A percentile compares a stretch with the other conserved stretches of the same genome.
Evolutionary conservation across 2,888 invertebrate species (phyloP).

Genomic region (Conus canariensis): DNA sequence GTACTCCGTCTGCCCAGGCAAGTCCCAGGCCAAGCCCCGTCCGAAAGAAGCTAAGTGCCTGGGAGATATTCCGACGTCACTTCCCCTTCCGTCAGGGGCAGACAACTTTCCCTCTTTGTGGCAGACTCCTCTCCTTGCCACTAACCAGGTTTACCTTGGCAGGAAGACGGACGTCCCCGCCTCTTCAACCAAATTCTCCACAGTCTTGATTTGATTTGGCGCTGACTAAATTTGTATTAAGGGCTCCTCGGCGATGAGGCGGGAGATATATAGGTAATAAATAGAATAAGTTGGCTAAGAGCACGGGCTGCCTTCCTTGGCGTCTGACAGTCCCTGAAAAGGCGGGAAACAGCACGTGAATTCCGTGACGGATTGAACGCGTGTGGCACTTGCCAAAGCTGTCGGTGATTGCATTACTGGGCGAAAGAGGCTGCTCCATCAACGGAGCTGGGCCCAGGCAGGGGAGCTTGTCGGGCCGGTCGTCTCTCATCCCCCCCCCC

Average conservation of each 20-base stretch:
- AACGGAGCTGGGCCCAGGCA: neutral
- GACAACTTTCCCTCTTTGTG: conserved; percentile 31
- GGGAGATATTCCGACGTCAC: conserved; percentile 21
- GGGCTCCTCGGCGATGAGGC: conserved; percentile 42
- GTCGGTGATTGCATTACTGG: conserved; percentile 39
- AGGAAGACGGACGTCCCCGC: conserved; percentile 47
- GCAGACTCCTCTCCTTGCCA: conserved; percentile 30
- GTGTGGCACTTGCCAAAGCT: conserved; percentile 41
- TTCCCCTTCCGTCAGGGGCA: conserved; percentile 26
- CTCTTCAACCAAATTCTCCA: conserved; percentile 44
- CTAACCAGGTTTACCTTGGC: conserved; percentile 44
- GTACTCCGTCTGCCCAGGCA: neutral
- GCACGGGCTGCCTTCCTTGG: conserved; percentile 38
- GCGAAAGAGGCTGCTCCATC: conserved; percentile 14
- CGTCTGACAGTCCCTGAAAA: conserved; percentile 43
- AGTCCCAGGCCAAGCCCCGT: neutral
- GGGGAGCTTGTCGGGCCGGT: no score
- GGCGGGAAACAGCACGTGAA: conserved; percentile 43
- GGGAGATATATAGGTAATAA: conserved; percentile 51
- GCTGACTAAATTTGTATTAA: conserved; percentile 54
- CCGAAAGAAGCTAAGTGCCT: conserved; percentile 28
- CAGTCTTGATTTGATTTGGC: conserved; percentile 50
- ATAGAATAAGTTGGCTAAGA: conserved; percentile 47
- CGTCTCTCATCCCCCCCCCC: no score
- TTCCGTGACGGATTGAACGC: conserved; percentile 40